Evolutionary conservation across 1,140 invertebrate species (phyloP).

Genomic region (Sarcophaga peregrina): DNA sequence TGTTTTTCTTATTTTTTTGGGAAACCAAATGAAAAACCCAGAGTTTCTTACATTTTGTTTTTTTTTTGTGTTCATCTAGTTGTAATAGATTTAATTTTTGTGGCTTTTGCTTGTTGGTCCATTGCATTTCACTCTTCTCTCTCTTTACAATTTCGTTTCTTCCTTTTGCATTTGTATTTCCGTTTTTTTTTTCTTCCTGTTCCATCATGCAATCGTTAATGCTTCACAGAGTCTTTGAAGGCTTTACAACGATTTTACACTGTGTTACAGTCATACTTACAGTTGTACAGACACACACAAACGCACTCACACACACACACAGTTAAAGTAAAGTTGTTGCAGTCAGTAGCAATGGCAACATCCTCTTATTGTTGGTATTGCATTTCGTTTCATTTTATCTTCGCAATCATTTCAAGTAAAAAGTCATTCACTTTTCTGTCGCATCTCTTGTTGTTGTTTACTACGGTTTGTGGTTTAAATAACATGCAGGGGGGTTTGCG

Average conservation of each 20-base stretch:
- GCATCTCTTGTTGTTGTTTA: no score
- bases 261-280: not conserved
- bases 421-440: no score
- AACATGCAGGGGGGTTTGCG: no score
- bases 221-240: not conserved
- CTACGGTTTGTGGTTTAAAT: no score
- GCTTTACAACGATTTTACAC: not conserved
- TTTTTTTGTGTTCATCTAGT: not conserved
- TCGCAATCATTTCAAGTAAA: no score
- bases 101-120: not conserved
- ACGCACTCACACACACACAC: not conserved
- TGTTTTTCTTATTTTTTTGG: no score
- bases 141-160: not conserved
- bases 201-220: conserved; percentile 3
- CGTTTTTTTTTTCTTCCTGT: not conserved
- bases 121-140: not conserved
- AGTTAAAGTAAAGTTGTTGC: no score
- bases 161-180: not conserved
- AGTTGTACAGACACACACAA: not conserved
- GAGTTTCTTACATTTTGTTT: no score
- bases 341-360: no score
- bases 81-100: not conserved
- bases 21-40: not conserved
- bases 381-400: no score
- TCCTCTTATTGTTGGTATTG: no score